Evolutionary conservation across 2,797 vertebrate genomes (phyloP).

Genomic region (Myotis vivesi): DNA sequence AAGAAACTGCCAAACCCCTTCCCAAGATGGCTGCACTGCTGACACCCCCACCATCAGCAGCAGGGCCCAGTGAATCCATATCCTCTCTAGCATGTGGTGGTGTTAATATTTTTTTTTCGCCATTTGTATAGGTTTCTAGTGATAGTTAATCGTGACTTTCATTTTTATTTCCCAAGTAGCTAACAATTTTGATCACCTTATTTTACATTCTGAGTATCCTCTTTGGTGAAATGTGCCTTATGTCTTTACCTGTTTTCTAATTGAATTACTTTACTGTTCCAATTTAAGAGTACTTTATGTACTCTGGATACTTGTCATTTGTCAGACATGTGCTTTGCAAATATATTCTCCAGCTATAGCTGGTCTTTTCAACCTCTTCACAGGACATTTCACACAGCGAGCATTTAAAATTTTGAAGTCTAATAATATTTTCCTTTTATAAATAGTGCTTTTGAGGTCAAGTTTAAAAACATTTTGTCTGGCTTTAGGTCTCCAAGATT

Average conservation of each 20-base stretch:
- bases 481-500: not conserved
- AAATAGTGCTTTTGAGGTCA: not conserved
- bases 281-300: not conserved
- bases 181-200: not conserved
- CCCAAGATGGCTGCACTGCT: too few species aligned
- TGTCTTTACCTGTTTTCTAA: not conserved
- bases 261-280: not conserved
- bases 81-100: not conserved
- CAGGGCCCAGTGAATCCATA: not conserved
- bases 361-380: not conserved
- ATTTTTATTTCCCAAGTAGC: not conserved
- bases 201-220: not conserved
- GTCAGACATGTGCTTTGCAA: not conserved
- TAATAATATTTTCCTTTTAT: not conserved
- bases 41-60: not conserved
- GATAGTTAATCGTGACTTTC: not conserved
- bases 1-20: not conserved
- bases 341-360: not conserved
- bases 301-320: not conserved
- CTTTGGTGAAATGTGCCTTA: not conserved
- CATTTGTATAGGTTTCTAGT: not conserved
- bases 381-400: not conserved
- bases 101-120: not conserved
- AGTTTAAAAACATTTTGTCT: too few species aligned
- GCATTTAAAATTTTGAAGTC: not conserved